A percentile compares a stretch with the other conserved stretches of the same genome.
phyloP scores from a whole-genome alignment of 2,113 vertebrate species.

The Aix galericulata region DNA sequence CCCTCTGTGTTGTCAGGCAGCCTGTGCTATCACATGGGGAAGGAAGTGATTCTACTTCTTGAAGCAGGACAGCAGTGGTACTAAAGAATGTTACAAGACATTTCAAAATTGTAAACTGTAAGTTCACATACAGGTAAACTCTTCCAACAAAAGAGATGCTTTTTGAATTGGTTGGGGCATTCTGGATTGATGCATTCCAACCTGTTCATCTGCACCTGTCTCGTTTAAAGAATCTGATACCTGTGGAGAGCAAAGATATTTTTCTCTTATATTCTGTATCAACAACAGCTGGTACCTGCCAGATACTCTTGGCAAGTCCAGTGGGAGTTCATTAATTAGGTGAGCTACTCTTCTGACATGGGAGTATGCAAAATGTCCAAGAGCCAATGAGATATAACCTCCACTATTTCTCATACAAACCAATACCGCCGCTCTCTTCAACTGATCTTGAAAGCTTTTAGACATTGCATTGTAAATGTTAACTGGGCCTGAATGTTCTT shows the following conservation, averaged over 20 bases:
- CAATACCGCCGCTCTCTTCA: neutral
- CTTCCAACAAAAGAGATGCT: neutral
- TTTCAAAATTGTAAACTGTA: neutral
- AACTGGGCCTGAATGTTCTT: neutral
- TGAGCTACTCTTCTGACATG: neutral
- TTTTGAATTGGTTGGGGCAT: neutral
- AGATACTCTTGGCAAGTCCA: neutral
- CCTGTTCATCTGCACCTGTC: neutral
- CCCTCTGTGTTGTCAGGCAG: neutral
- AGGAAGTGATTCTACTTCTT: neutral
- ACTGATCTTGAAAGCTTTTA: slow-evolving; percentile 4
- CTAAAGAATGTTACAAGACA: neutral
- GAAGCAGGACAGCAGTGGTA: neutral
- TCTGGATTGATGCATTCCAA: neutral
- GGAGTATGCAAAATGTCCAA: neutral
- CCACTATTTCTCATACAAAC: neutral
- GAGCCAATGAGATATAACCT: neutral
- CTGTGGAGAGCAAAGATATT: neutral
- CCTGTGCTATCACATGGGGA: neutral
- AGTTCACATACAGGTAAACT: neutral
- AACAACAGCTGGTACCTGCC: slow-evolving; percentile 39
- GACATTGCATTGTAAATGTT: neutral
- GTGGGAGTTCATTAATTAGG: slow-evolving; percentile 12
- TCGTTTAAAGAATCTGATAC: neutral
- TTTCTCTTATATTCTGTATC: neutral